Evolutionary conservation across 2,888 invertebrate species (phyloP), one percentile per base, ranked within the genome.

Genomic region (Agrenia bidenticulata): DNA sequence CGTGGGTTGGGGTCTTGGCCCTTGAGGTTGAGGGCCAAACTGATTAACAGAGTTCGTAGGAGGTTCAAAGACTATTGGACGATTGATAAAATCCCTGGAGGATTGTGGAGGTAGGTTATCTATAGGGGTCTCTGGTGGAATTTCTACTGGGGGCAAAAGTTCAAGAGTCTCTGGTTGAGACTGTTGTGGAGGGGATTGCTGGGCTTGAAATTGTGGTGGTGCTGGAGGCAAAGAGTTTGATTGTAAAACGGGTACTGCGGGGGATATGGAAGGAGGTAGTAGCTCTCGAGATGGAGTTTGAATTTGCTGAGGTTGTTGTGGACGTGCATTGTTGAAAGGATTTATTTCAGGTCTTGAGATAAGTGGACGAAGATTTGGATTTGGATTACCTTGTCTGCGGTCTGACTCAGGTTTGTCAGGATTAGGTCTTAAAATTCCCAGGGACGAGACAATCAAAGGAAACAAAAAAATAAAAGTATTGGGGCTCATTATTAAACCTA

Each of bases 61-160:
- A 15, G 9, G 5, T 45, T 45, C 19, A 19, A 45, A 45, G 15
- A 45, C 15, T 5, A 45, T 45, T 45, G 45, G 45, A 45, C 45
- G 45, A 5, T 45, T 4, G n/a, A 11, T 5, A 11, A 7, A 7
- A 32, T 32, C 11, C 15, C 5, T 15, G 5, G 45, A 19, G 19
- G 45, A 45, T 45, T 45, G 45, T 45, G 15, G 4, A 5, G 45
- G 45, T 7, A 2, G 7, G 15, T 17, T 37, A 7, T 37, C 55
- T 5, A 55, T 55, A 15, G 55, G 55, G 15, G n/a, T 27, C 26
- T 55, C 55, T 11, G 55, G 55, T 2, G 55, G 55, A 11, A 55
- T 55, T 55, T 55, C 55, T 4, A 55, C 2, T 17, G 55, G 55
- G 27, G 55, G 55, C 17, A 55, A 26, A 55, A 55, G 55, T 26